Evolutionary conservation across 2,888 invertebrate species (phyloP).

Genomic region (Dromius quadrimaculatus): DNA sequence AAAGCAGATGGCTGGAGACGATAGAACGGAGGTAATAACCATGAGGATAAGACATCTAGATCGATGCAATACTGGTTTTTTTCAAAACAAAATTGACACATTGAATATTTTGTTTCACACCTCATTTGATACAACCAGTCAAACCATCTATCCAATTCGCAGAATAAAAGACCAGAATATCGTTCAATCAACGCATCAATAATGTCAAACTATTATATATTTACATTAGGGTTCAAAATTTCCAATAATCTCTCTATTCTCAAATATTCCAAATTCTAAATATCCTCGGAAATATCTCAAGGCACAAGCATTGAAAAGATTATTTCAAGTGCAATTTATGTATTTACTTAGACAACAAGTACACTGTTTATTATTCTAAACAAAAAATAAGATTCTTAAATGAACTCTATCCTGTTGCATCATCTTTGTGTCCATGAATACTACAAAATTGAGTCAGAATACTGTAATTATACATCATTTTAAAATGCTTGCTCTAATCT

Average conservation of each 20-base stretch:
- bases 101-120: constrained; percentile 44
- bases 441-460: constrained; percentile 28
- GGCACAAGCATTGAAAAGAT: not conserved
- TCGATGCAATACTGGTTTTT: constrained; percentile 20
- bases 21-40: constrained; percentile 22
- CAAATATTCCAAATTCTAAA: not conserved
- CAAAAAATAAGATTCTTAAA: constrained; percentile 28
- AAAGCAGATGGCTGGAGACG: not conserved
- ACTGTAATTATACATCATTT: constrained; percentile 32
- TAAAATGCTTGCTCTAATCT: constrained; percentile 26
- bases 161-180: constrained; percentile 26
- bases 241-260: too few species aligned
- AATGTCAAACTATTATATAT: too few species aligned
- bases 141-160: constrained; percentile 40
- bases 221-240: too few species aligned
- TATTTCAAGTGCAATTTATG: not conserved
- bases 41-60: constrained; percentile 26
- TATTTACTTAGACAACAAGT: not conserved
- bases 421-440: constrained; percentile 23
- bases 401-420: constrained; percentile 34
- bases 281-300: not conserved
- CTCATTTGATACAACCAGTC: constrained; percentile 37
- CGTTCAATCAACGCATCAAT: too few species aligned
- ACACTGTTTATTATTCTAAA: constrained; percentile 7
- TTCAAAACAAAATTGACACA: constrained; percentile 29